These are phyloP conservation scores for Brachylomia viminalis DNA, from an alignment of 2,888 invertebrate genomes.

Conservation along the genomic window DNA sequence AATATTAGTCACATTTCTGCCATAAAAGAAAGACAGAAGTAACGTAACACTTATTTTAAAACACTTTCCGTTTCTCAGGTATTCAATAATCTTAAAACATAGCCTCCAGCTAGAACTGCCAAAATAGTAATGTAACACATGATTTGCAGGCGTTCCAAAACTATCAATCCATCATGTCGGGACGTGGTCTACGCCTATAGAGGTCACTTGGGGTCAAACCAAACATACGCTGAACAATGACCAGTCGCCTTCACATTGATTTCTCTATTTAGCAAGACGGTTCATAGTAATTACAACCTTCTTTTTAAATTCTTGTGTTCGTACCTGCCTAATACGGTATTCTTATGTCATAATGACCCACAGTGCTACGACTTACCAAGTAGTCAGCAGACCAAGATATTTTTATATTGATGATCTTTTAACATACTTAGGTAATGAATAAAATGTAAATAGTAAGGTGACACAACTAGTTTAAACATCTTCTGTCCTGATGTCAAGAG, in stretches of 20 bases:
- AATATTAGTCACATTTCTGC: not conserved
- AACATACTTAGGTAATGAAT: not conserved
- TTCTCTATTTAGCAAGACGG: slow-evolving; percentile 47
- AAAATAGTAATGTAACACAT: not conserved
- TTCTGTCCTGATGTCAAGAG: not conserved
- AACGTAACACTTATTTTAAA: not conserved
- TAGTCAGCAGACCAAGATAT: not conserved
- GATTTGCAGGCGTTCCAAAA: slow-evolving; percentile 16
- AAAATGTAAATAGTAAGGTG: not conserved
- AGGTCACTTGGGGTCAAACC: slow-evolving; percentile 41
- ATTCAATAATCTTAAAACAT: slow-evolving; percentile 11
- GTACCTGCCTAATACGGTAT: not conserved
- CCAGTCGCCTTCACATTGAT: slow-evolving; percentile 47
- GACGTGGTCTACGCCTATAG: slow-evolving; percentile 8
- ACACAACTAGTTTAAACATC: not conserved
- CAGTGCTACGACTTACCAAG: not conserved
- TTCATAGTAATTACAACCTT: slow-evolving; percentile 9
- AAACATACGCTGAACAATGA: slow-evolving; percentile 37
- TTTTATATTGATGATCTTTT: not conserved
- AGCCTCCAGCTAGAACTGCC: slow-evolving; percentile 29
- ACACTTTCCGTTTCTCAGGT: slow-evolving; percentile 1
- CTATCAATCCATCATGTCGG: slow-evolving; percentile 28
- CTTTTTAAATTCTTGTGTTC: not conserved
- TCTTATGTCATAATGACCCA: not conserved
- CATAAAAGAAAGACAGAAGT: not conserved